Evolutionary conservation across 92 coral and sea anemone species (phyloP).

Genomic region (Heliopora coerulea): DNA sequence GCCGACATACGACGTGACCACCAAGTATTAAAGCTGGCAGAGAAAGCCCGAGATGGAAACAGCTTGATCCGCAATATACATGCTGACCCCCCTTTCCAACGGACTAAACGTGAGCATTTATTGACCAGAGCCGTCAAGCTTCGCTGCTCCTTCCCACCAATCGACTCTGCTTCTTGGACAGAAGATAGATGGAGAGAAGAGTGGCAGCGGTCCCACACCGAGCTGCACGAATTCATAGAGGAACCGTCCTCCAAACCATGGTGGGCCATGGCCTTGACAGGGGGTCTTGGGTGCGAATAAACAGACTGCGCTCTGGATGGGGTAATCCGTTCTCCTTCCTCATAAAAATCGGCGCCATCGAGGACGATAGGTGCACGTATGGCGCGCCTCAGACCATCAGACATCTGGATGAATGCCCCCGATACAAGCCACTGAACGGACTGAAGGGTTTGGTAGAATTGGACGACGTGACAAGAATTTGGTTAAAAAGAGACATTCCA

Average conservation of each 20-base stretch:
- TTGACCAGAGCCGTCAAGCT: not conserved
- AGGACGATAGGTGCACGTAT: not conserved
- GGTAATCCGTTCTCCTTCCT: constrained; percentile 24
- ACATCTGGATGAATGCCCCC: too few species aligned
- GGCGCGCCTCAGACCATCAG: not conserved
- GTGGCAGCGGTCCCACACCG: not conserved
- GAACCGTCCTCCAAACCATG: not conserved
- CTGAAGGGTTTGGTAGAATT: too few species aligned
- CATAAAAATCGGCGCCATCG: constrained; percentile 2
- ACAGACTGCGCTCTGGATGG: constrained; percentile 28
- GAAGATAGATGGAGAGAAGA: not conserved
- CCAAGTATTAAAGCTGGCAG: too few species aligned
- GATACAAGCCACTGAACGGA: too few species aligned
- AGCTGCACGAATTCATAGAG: not conserved
- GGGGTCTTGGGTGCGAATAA: constrained; percentile 21
- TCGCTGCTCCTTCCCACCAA: not conserved
- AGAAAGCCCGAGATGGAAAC: too few species aligned
- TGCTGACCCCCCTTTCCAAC: not conserved
- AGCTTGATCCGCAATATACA: too few species aligned
- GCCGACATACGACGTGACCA: not conserved
- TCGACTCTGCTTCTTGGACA: not conserved
- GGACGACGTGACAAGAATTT: too few species aligned
- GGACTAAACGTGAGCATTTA: not conserved
- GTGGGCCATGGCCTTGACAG: not conserved
- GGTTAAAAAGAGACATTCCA: too few species aligned